Base-by-base conservation (phyloP, 2,888 invertebrate species). In the Vanessa cardui region DNA sequence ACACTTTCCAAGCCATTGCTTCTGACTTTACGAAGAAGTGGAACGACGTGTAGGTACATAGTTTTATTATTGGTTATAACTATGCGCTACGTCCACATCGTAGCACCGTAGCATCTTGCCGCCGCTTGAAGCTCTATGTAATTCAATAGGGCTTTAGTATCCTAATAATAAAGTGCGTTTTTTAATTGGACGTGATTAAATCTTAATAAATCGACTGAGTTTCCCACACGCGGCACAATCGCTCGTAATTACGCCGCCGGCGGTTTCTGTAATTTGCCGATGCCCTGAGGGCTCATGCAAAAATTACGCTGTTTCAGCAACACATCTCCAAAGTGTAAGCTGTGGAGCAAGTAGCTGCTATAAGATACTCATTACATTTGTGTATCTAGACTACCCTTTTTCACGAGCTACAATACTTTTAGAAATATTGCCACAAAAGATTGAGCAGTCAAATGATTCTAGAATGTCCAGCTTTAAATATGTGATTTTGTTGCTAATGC, bases 101-200 rank as follows among this genome's bases (percentile, higher is more conserved):
- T 72, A 73, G 71, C 77, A 73, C 77, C 80, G 78, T 71, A 81
- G 83, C 80, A 82, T 82, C 52, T 31, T 21, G 39, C 3, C 56
- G 56, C 74, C 73, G 68, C 67, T 71, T 74, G 79, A 82, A 87
- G 87, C 33, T 87, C 83, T 83, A 56, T 56, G 18, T 16, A 33
- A 33, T 50, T 31, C 33, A 33, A 16, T 39, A 86, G 77, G 77
- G 86, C 85, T 85, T 87, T 87, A 85, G 84, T 78, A 82, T 83
- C 80, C 72, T 87, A 85, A 87, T 58, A 58, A 62, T 83, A 83
- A 82, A 82, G 81, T 83, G 85, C 84, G 86, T 88, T 86, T 90
- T 90, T 89, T 90, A 90, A 90, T 91, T 90, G 87, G 84, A 75
- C 75, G 77, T 84, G 89, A 91, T 92, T 90, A 90, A 91, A 90